phyloP scores from a whole-genome alignment of 2,888 invertebrate genomes.

The Mythimna vitellina region DNA sequence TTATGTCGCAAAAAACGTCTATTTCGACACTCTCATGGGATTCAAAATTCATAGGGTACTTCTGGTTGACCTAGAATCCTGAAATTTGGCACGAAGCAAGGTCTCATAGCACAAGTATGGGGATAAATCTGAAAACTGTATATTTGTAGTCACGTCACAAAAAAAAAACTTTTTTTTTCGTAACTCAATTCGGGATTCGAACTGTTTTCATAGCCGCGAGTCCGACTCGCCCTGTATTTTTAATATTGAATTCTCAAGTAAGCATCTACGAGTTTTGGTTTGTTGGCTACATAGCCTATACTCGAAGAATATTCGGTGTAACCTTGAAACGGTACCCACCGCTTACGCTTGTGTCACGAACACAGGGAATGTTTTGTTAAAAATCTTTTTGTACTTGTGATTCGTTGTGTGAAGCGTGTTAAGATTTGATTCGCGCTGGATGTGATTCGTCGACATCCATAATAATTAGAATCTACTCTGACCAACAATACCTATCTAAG shows the following conservation, averaged over 20 bases:
- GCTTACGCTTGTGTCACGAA: constrained; percentile 51
- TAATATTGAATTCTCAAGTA: constrained; percentile 54
- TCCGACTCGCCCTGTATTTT: too few relatives aligned
- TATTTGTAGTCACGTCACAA: too few relatives aligned
- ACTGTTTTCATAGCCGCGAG: too few relatives aligned
- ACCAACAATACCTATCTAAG: constrained; percentile 1
- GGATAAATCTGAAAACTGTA: too few relatives aligned
- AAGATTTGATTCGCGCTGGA: constrained; percentile 24
- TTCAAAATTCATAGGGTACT: too few relatives aligned
- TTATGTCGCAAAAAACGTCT: too few relatives aligned
- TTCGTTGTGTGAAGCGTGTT: constrained; percentile 39
- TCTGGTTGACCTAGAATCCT: too few relatives aligned
- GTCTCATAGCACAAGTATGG: too few relatives aligned
- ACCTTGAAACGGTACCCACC: constrained; percentile 58
- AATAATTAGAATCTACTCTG: constrained; percentile 1
- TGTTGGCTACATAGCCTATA: constrained; percentile 33
- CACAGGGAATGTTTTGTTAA: constrained; percentile 34
- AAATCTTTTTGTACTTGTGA: constrained; percentile 37
- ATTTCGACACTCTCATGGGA: too few relatives aligned
- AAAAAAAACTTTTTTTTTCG: too few relatives aligned
- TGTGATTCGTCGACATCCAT: constrained; percentile 23
- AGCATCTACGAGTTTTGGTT: constrained; percentile 18
- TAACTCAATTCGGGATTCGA: too few relatives aligned
- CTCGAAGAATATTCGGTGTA: constrained; percentile 57
- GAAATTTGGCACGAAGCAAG: too few relatives aligned